Conservation (phyloP, 2,888 invertebrate species). For the Pristionchus fissidentatus region DNA sequence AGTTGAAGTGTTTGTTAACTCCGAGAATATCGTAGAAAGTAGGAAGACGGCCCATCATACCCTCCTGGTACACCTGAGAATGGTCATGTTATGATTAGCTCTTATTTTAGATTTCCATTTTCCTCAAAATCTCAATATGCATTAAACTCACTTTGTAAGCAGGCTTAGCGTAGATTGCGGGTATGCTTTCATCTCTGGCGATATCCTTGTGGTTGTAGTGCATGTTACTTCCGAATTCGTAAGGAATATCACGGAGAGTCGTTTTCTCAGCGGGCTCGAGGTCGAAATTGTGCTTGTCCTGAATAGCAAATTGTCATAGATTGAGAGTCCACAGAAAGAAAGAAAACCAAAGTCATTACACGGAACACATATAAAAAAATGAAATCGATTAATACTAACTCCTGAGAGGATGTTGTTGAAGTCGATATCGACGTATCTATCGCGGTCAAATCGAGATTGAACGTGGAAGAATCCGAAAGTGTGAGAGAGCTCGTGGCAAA, state of each 20-base stretch:
- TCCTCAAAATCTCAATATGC: not conserved
- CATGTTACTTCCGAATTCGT: conserved; percentile 40
- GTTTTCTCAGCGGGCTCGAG: not conserved
- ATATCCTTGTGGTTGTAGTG: conserved; percentile 34
- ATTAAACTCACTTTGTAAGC: not conserved
- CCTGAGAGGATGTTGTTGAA: conserved; percentile 1
- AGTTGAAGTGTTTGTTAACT: conserved; percentile 44
- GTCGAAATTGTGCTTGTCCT: conserved; percentile 38
- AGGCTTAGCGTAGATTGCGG: conserved; percentile 29
- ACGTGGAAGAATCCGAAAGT: conserved; percentile 43
- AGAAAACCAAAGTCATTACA: not conserved
- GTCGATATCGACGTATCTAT: conserved; percentile 33
- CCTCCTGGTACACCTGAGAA: conserved; percentile 28
- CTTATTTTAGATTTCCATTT: no score
- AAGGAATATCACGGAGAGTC: conserved; percentile 5
- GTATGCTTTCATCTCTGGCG: not conserved
- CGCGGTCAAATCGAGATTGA: conserved; percentile 40
- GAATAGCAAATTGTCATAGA: not conserved
- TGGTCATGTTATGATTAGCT: no score
- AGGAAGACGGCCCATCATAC: conserved; percentile 39
- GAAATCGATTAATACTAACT: not conserved
- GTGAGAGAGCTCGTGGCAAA: conserved; percentile 37
- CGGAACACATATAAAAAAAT: not conserved
- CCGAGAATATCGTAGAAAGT: conserved; percentile 36
- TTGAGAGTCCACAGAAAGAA: no score